Base-by-base conservation (phyloP, 92 coral and sea anemone genomes). In the Phenganax marumi region DNA sequence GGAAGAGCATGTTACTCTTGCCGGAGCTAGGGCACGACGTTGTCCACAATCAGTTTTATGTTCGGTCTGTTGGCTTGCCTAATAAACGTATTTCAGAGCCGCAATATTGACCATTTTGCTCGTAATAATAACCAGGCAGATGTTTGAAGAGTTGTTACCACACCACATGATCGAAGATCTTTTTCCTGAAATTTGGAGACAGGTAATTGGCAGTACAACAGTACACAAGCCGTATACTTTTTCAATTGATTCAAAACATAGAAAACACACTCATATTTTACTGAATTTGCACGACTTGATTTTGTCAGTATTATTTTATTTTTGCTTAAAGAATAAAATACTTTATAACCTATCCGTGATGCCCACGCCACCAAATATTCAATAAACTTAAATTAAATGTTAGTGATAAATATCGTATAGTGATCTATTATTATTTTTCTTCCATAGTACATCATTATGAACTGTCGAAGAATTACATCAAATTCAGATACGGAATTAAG, bases 121-220 rank as follows among this genome's bases (percentile, higher is more conserved):
- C 8, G 10, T 65, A 23, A 25, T 75, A 14, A 1, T 22, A 75
- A 21, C 52, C 33, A 75, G 80, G 18, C 65, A 75, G 23, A 75
- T 75, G 80, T 75, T 75, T 54, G 80, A 75, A 75, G 65, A 75
- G 22, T 22, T 75, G 14, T 75, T 75, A 60, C 80, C 80, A 24
- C 18, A 23, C 10, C 50, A 75, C 65, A 75, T 75, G 80, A 75
- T 75, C 12, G 80, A 75, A 3, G 80, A 75, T 24, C 80, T 75
- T 21, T 75, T 75, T 18, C 80, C 80, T 10, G 80, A 75, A 46
- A n/a, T 75, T 39, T 75, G 80, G 80, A 52, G 80, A 52, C 80
- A 75, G 80, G 80, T 75, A 52, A 17, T 26, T 73, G n/a, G 14
- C 7, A 33, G 43, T 33, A 5, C 43, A 33, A 33, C 5, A 33